Evolutionary conservation across 2,797 vertebrate genomes (phyloP).

Genomic region (Falco cherrug): DNA sequence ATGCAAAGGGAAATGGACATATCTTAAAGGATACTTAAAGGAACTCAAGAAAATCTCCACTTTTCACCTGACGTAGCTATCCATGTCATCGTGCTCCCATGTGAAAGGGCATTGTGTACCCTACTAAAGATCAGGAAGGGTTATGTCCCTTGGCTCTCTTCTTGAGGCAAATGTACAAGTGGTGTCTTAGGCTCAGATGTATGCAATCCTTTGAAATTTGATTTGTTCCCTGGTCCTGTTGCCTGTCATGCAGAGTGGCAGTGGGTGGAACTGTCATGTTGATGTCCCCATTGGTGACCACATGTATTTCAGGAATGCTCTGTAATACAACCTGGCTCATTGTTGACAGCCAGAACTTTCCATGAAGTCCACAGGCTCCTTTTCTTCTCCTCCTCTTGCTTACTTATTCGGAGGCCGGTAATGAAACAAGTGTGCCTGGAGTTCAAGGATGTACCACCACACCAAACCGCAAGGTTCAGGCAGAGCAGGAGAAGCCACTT

Average conservation of each 20-base stretch:
- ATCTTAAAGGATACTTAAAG: background rate
- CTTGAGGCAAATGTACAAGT: slow-evolving; percentile 55
- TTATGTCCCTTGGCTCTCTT: slow-evolving; percentile 28
- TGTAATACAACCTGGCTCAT: slow-evolving; percentile 66
- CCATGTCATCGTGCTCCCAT: background rate
- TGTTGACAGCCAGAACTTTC: slow-evolving; percentile 64
- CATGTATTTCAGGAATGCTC: slow-evolving; percentile 62
- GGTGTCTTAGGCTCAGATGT: slow-evolving; percentile 63
- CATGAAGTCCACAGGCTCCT: slow-evolving; percentile 22
- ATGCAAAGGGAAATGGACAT: background rate
- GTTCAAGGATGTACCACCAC: background rate
- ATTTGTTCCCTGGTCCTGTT: slow-evolving; percentile 49
- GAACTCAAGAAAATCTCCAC: background rate
- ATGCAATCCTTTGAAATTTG: slow-evolving; percentile 71
- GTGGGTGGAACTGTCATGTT: slow-evolving; percentile 55
- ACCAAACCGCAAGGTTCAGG: background rate
- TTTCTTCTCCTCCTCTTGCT: slow-evolving; percentile 25
- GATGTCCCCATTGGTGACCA: slow-evolving; percentile 31
- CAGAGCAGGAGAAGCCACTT: background rate
- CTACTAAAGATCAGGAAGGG: background rate
- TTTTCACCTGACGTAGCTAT: background rate
- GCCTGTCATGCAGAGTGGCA: slow-evolving; percentile 7
- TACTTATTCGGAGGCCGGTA: background rate
- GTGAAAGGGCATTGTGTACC: background rate
- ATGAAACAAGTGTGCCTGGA: background rate